phyloP scores from a whole-genome alignment of 2,797 vertebrate genomes.

The Hydrolagus colliei region DNA sequence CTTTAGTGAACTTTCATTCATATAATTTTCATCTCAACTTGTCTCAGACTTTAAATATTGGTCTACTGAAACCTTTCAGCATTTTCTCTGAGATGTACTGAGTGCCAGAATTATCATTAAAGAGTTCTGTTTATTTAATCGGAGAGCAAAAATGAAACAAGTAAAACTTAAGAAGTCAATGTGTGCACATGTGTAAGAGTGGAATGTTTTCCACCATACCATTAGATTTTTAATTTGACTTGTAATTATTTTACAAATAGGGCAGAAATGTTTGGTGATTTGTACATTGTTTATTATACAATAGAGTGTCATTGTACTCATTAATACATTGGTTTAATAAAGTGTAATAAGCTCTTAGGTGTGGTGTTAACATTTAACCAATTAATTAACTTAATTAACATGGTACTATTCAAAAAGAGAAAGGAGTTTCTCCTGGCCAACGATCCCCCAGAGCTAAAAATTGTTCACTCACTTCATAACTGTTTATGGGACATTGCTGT shows the following conservation, averaged over 20 bases:
- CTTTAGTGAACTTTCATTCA: not conserved
- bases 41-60: not conserved
- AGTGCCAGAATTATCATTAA: not conserved
- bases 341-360: not conserved
- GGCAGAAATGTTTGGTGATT: not conserved
- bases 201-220: not conserved
- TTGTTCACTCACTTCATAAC: too few relatives aligned
- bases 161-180: not conserved
- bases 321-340: not conserved
- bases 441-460: too few relatives aligned
- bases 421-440: too few relatives aligned
- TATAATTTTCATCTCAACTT: not conserved
- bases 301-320: not conserved
- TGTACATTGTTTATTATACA: not conserved
- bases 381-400: not conserved
- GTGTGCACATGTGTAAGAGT: not conserved
- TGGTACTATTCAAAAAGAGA: not conserved
- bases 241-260: not conserved
- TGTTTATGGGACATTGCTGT: too few relatives aligned
- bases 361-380: not conserved
- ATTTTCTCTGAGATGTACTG: not conserved
- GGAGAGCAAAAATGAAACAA: not conserved
- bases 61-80: not conserved
- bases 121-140: not conserved
- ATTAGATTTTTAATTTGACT: not conserved